phyloP scores from a whole-genome alignment of 2,797 vertebrate genomes.

The Hippoglossus hippoglossus region DNA sequence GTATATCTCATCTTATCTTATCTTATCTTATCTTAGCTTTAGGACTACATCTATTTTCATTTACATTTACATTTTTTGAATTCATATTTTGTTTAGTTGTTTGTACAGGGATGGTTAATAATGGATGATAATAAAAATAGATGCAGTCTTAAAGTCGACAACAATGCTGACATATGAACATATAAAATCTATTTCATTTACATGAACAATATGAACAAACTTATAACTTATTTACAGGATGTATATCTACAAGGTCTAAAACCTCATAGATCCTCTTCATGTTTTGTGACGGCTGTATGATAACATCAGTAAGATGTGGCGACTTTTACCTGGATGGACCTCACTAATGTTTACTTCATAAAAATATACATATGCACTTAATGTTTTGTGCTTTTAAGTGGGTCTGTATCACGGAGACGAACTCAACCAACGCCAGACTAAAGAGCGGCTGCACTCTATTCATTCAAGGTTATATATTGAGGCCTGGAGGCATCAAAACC shows the following conservation, averaged over 20 bases:
- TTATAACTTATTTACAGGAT: background rate
- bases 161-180: too few species aligned
- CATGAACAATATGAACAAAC: background rate
- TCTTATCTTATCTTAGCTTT: too few species aligned
- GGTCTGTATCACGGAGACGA: background rate
- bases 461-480: slow-evolving; percentile 25
- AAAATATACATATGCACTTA: background rate
- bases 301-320: background rate
- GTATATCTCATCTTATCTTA: too few species aligned
- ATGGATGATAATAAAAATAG: too few species aligned
- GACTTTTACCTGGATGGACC: slow-evolving; percentile 6
- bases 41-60: too few species aligned
- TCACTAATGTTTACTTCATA: background rate
- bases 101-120: too few species aligned
- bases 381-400: background rate
- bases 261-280: background rate
- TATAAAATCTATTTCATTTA: too few species aligned
- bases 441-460: slow-evolving; percentile 1
- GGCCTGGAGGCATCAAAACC: slow-evolving; percentile 8
- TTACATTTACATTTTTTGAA: too few species aligned
- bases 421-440: slow-evolving; percentile 7
- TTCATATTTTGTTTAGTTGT: too few species aligned
- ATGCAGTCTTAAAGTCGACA: too few species aligned
- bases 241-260: background rate
- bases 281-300: background rate